Evolutionary conservation across 1,140 invertebrate genomes (phyloP).

Genomic region (Amyelois transitella): DNA sequence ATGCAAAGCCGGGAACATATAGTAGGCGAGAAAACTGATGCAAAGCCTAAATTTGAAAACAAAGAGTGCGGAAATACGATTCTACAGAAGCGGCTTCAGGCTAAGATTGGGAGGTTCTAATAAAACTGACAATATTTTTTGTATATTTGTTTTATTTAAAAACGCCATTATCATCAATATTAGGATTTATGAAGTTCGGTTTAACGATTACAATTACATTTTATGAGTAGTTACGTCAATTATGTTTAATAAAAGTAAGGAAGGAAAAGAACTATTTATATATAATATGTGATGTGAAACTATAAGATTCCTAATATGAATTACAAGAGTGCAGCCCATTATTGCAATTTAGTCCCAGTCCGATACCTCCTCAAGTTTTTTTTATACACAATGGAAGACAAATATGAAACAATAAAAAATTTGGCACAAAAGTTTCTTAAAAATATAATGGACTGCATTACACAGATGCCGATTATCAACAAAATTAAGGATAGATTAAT

Average conservation of each 20-base stretch:
- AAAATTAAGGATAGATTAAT: slow-evolving; percentile 57
- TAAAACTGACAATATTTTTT: slow-evolving; percentile 61
- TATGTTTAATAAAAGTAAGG: slow-evolving; percentile 61
- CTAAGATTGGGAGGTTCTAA: slow-evolving; percentile 18
- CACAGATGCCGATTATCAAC: slow-evolving; percentile 56
- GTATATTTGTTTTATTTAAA: slow-evolving; percentile 73
- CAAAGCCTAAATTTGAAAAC: slow-evolving; percentile 24
- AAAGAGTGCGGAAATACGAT: slow-evolving; percentile 26
- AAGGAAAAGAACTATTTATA: slow-evolving; percentile 62
- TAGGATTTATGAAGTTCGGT: slow-evolving; percentile 74
- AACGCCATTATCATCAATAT: slow-evolving; percentile 73
- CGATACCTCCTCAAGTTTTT: neutral
- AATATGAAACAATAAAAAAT: slow-evolving; percentile 36
- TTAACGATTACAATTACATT: slow-evolving; percentile 73
- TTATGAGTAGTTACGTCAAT: slow-evolving; percentile 71
- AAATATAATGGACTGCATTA: slow-evolving; percentile 57
- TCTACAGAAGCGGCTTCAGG: neutral
- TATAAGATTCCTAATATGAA: slow-evolving; percentile 13
- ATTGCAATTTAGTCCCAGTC: slow-evolving; percentile 5
- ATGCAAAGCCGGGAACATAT: slow-evolving; percentile 41
- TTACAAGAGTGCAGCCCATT: slow-evolving; percentile 52
- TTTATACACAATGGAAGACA: slow-evolving; percentile 53
- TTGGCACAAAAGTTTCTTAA: slow-evolving; percentile 37
- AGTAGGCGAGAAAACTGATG: slow-evolving; percentile 28
- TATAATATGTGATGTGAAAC: slow-evolving; percentile 28